phyloP scores from a whole-genome alignment of 92 coral and sea anemone species.

The Muricea muricata region DNA sequence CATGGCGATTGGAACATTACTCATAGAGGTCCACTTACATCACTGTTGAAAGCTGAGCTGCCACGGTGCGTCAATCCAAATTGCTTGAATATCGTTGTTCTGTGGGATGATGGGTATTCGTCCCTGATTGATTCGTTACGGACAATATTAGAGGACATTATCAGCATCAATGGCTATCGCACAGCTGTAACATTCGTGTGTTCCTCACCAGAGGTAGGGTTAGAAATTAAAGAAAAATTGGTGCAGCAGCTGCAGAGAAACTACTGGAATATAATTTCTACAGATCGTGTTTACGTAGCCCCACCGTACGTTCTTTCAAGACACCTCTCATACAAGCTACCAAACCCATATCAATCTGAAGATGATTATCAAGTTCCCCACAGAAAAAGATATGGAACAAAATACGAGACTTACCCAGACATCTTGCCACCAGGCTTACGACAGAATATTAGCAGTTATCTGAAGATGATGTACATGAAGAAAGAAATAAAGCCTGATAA shows the following conservation, averaged over 20 bases:
- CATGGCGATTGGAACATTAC: conserved; percentile 70
- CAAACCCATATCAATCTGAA: conserved; percentile 77
- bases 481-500: not conserved
- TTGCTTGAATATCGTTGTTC: conserved; percentile 58
- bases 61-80: conserved; percentile 69
- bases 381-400: conserved; percentile 26
- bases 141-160: conserved; percentile 46
- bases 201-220: conserved; percentile 34
- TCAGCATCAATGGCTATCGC: not conserved
- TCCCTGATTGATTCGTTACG: conserved; percentile 62
- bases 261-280: conserved; percentile 42
- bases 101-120: conserved; percentile 72
- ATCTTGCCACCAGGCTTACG: conserved; percentile 21
- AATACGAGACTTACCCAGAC: conserved; percentile 9
- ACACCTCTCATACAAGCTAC: conserved; percentile 52
- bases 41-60: conserved; percentile 56
- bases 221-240: conserved; percentile 9
- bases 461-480: conserved; percentile 41
- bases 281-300: conserved; percentile 68
- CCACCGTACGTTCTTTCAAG: conserved; percentile 69
- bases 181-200: conserved; percentile 61
- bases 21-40: conserved; percentile 56
- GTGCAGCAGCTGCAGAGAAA: conserved; percentile 57
- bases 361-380: conserved; percentile 71
- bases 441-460: conserved; percentile 20